A percentile compares a stretch with the other conserved stretches of the same genome.
These are phyloP conservation scores for Aelia acuminata DNA, from an alignment of 2,888 invertebrate species.

Conservation along the genomic window DNA sequence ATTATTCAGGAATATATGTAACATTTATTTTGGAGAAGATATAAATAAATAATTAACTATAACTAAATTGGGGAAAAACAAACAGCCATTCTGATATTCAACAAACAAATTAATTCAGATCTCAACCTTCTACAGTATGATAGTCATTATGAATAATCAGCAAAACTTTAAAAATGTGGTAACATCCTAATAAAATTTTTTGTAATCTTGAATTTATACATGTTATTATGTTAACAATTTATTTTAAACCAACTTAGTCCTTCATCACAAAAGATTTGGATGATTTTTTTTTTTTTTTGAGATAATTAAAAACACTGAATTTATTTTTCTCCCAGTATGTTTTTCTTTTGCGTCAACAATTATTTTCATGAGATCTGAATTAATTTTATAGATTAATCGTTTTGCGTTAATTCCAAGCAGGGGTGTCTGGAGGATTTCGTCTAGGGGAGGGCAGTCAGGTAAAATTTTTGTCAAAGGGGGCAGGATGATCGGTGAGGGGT, in stretches of 20 bases:
- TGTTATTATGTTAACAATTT: too few species aligned
- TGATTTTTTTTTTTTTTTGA: too few species aligned
- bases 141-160: background rate
- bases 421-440: too few species aligned
- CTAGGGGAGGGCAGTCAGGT: too few species aligned
- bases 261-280: too few species aligned
- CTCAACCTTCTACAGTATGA: background rate
- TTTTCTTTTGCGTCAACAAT: background rate
- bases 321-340: background rate
- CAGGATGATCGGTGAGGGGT: too few species aligned
- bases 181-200: background rate
- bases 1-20: background rate
- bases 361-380: background rate
- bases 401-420: too few species aligned
- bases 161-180: background rate
- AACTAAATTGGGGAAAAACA: background rate
- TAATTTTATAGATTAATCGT: background rate
- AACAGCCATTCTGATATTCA: background rate
- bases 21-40: background rate
- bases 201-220: too few species aligned
- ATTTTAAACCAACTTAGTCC: too few species aligned
- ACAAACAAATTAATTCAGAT: background rate
- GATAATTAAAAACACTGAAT: background rate
- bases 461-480: too few species aligned
- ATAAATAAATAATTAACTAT: background rate